Base-by-base conservation (phyloP, 1,140 invertebrate species). In the Tetragnatha versicolor region DNA sequence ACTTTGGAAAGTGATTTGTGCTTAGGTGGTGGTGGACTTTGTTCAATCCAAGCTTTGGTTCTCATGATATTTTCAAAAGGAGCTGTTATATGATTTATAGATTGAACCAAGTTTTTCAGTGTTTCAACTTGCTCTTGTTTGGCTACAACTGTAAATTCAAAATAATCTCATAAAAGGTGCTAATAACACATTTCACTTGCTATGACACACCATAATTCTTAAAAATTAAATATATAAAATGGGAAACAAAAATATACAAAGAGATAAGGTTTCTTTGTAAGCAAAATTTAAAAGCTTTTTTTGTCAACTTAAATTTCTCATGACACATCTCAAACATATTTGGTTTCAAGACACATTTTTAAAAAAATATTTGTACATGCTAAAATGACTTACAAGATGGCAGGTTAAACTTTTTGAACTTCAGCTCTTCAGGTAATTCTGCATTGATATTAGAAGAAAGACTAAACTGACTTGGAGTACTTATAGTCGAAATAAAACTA, bases 31-130 rank as follows among this genome's bases (percentile, higher is more conserved):
- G 72, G 72, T 33, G 72, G 72, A 29, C 42, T 75, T 25, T 75
- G 29, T 51, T 75, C 72, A 33, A 75, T 31, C 72, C 72, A 75
- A 35, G 45, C 37, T 60, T 42, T 75, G 3, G 72, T 75, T 33
- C 58, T 31, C 25, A 75, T 42, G 39, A 75, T 37, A 49, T 75
- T n/a, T 33, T 75, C 55, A 29, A 42, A 75, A 45, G 72, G 72
- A 29, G 22, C 72, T 35, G 51, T 25, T n/a, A 61, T 33, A 33
- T 33, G 42, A 49, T 49, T 42, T 35, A 75, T 75, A n/a, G 72
- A 75, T 63, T 75, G 61, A 17, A 63, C 42, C n/a, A 75, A 35
- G 20, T 63, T 47, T 49, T 63, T 75, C 29, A 75, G 35, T 29
- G 55, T 63, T 35, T 75, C 58, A 49, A n/a, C 33, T 35, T 61